Percentiles rank a stretch among this genome's conserved stretches.
Conservation (phyloP, 2,113 vertebrate species). For the Saguinus midas region DNA sequence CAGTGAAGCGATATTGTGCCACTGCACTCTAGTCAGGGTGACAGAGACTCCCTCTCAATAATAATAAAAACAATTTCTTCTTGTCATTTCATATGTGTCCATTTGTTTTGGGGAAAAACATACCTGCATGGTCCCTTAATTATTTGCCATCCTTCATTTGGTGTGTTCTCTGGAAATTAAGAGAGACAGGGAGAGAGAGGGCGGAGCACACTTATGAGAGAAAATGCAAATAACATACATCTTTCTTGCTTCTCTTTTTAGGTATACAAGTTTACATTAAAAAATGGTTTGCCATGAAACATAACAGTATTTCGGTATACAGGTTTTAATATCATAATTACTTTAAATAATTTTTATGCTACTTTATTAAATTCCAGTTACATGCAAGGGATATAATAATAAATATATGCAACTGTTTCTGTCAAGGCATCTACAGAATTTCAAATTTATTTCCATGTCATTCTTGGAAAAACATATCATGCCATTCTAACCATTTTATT, state of each 20-base stretch:
- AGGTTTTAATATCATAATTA: neutral
- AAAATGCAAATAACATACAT: neutral
- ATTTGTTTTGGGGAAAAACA: neutral
- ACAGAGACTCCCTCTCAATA: no score
- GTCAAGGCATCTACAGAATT: neutral
- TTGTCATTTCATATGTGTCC: neutral
- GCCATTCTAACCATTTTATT: neutral
- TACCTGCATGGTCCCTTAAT: neutral
- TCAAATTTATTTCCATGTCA: neutral
- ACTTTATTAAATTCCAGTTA: neutral
- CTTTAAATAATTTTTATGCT: neutral
- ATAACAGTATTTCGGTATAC: neutral
- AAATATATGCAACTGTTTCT: neutral
- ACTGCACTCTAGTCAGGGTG: no score
- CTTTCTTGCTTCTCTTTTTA: neutral
- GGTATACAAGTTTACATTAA: neutral
- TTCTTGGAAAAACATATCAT: neutral
- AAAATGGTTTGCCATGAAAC: neutral
- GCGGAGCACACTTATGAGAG: neutral
- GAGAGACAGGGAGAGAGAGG: neutral
- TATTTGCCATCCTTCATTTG: neutral
- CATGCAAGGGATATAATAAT: neutral
- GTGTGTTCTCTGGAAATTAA: neutral
- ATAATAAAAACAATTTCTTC: neutral
- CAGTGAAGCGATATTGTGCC: no score